Conservation (phyloP, 1,140 invertebrate species). For the Pararge aegeria region DNA sequence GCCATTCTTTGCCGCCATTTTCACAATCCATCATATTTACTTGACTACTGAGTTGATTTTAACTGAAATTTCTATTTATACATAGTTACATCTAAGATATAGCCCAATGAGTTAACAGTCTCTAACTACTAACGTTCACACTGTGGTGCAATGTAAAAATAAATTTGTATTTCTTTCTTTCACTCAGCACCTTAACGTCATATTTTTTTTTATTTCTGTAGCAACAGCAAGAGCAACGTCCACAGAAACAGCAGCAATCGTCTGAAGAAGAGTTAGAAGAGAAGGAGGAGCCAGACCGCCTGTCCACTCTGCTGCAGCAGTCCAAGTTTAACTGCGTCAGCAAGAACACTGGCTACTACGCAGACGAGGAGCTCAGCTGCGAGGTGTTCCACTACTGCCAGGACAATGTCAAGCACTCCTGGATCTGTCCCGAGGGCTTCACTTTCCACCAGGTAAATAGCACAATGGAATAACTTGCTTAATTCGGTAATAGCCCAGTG, state of each 20-base stretch:
- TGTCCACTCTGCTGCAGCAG: constrained; percentile 88
- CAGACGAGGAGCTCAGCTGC: constrained; percentile 92
- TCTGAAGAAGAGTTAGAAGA: constrained; percentile 83
- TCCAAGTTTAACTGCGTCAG: constrained; percentile 91
- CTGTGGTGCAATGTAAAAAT: too few relatives aligned
- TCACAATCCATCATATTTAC: too few relatives aligned
- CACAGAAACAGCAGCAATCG: constrained; percentile 53
- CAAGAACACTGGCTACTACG: constrained; percentile 94
- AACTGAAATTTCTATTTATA: too few relatives aligned
- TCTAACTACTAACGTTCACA: too few relatives aligned
- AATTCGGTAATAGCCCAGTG: too few relatives aligned
- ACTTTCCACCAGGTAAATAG: constrained; percentile 91
- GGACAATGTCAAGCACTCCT: constrained; percentile 93
- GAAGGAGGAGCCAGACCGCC: constrained; percentile 91
- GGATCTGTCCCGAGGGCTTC: constrained; percentile 95
- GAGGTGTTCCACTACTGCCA: constrained; percentile 97
- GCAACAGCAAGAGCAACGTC: constrained; percentile 57
- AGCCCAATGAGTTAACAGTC: too few relatives aligned
- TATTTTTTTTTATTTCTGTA: neutral
- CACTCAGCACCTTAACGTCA: too few relatives aligned
- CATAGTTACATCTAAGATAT: too few relatives aligned
- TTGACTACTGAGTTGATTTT: too few relatives aligned
- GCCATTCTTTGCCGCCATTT: too few relatives aligned
- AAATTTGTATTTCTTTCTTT: too few relatives aligned
- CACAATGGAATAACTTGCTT: neutral